Evolutionary conservation across 2,888 invertebrate genomes (phyloP).

Genomic region (Tetropium fuscum): DNA sequence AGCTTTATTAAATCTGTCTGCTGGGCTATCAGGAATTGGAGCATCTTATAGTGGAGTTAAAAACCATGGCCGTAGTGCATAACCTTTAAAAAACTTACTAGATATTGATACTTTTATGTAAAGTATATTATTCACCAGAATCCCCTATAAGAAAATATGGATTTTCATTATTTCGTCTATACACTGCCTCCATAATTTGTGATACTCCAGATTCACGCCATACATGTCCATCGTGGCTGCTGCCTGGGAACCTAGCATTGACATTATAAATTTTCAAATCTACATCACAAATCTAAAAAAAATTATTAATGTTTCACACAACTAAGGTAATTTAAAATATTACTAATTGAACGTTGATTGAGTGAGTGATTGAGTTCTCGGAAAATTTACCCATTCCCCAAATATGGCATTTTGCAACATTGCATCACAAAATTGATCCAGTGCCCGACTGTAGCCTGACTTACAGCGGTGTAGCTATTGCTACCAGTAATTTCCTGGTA

Average conservation of each 20-base stretch:
- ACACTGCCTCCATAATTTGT: conserved; percentile 1
- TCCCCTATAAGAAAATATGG: neutral
- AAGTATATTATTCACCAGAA: neutral
- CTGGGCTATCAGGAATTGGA: too few species aligned
- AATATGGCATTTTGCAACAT: neutral
- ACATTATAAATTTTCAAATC: conserved; percentile 27
- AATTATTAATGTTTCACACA: neutral
- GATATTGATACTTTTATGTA: neutral
- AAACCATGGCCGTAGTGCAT: neutral
- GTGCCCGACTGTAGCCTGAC: neutral
- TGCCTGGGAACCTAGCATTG: conserved; percentile 29
- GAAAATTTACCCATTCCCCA: neutral
- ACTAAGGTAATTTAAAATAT: too few species aligned
- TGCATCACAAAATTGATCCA: neutral
- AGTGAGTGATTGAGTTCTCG: neutral
- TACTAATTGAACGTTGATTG: conserved; percentile 5
- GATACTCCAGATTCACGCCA: conserved; percentile 16
- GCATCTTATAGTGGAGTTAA: neutral
- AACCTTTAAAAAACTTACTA: neutral
- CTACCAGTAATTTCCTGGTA: conserved; percentile 1
- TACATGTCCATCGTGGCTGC: conserved; percentile 25
- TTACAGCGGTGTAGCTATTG: neutral
- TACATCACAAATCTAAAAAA: conserved; percentile 26
- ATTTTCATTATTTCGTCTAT: conserved; percentile 1
- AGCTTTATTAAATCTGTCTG: neutral